Base-by-base conservation (phyloP, 2,113 vertebrate species). In the Thermophis baileyi region DNA sequence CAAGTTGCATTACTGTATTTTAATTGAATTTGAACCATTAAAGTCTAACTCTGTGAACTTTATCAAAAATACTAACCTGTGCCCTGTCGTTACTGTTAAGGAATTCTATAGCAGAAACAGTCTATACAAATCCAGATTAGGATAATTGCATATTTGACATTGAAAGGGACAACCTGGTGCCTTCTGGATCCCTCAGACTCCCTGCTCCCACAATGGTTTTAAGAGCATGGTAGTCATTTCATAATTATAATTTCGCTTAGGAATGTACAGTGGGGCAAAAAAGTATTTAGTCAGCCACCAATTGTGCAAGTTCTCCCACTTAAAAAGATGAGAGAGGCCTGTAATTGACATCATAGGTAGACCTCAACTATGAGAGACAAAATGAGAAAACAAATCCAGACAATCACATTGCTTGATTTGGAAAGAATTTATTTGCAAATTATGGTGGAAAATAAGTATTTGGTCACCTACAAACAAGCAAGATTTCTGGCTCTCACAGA, bases 161-260 rank as follows among this genome's bases (percentile, higher is more conserved):
- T 81, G 69, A 40, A 81, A 40, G 18, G 35, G 18, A 20, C 74
- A 81, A 81, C 74, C 74, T 81, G 18, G 7, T 22, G 18, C 74
- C 18, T 22, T 81, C 35, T 81, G 35, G 18, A 81, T 81, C 74
- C 74, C 16, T 81, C 18, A 44, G 35, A 44, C 74, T 44, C 16
- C 14, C 69, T 40, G 35, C 2, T 81, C 6, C n/a, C 1, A 4
- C 35, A 44, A 20, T 81, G 89, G n/a, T 94, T 96, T 96, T 89
- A 95, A 47, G 89, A 90, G 46, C 25, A 93, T 91, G 89, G 24
- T 86, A 85, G 53, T 90, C 90, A 93, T 94, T 93, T 89, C 94
- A 93, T 95, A 94, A 60, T 89, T 94, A 47, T 93, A 92, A 91
- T 93, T 95, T 81, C 40, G 4, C 46, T 90, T 95, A 90, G 90